phyloP scores from a whole-genome alignment of 2,113 vertebrate species.

The Menura novaehollandiae region DNA sequence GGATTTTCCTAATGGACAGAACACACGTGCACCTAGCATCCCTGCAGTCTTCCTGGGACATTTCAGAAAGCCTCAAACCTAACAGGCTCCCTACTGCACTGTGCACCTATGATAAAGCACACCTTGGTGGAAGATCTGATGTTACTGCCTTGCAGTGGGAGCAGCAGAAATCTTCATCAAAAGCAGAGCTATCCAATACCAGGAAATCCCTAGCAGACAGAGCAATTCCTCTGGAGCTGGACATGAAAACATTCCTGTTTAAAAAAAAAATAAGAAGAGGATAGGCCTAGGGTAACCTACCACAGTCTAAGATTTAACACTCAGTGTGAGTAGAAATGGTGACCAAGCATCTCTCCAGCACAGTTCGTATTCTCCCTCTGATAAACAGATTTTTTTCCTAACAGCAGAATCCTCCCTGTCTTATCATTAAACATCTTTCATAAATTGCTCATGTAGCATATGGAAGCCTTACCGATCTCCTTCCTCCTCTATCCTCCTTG shows the following conservation, averaged over 20 bases:
- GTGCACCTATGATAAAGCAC: not conserved
- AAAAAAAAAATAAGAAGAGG: not conserved
- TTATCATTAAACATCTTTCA: not conserved
- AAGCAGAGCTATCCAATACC: not conserved
- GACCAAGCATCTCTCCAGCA: not conserved
- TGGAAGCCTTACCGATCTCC: not conserved
- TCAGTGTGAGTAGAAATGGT: not conserved
- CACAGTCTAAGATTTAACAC: not conserved
- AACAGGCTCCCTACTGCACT: not conserved
- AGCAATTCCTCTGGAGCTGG: not conserved
- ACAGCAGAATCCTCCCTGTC: not conserved
- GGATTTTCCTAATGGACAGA: fast-evolving
- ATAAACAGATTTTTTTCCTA: not conserved
- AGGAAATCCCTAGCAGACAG: not conserved
- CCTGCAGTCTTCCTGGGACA: not conserved
- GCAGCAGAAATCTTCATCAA: not conserved
- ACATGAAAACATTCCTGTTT: not conserved
- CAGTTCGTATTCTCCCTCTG: not conserved
- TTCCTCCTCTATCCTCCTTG: not conserved
- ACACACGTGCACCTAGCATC: not conserved
- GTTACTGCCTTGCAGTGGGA: not conserved
- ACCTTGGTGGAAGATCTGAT: not conserved
- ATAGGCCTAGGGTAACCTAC: not conserved
- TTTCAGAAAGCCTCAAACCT: not conserved
- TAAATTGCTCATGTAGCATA: not conserved